Base-by-base conservation (phyloP, 2,888 invertebrate species). In the Opisthograptis luteolata region DNA sequence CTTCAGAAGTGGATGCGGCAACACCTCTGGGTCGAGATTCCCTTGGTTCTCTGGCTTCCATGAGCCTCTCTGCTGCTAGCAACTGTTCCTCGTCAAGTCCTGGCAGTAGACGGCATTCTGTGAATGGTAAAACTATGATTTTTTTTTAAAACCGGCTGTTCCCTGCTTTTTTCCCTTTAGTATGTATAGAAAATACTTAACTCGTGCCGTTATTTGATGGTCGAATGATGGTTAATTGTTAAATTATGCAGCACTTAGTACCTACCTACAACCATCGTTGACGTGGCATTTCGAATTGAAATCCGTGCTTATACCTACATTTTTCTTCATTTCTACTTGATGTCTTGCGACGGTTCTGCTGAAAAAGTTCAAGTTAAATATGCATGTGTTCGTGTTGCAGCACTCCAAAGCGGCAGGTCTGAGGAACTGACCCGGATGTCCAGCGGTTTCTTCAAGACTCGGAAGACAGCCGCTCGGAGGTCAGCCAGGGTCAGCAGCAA, bases 51-150 rank as follows among this genome's bases (percentile, higher is more conserved):
- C 84, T 96, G 13, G 94, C 95, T 73, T 95, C 95, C 0, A 95
- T 95, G 91, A 94, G 94, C 0, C 81, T 95, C 72, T 94, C 95
- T 2, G 95, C 95, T 13, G 93, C 95, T 59, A 96, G 95, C 76
- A 95, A 95, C 72, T 94, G 94, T 58, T 95, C 95, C 0, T 89
- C 89, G 36, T 95, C 95, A 12, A 95, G 96, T 79, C 96, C 96
- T 7, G 92, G 95, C 6, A 94, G 94, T 64, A 91, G 96, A 70
- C 92, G 96, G 64, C 96, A 96, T 87, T 96, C 95, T 51, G 94
- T 95, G 25, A 95, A 95, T 63, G 94, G 95, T 95, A 84, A 92
- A 92, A 81, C 8, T n/a, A n/a, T n/a, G n/a, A n/a, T n/a, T n/a
- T n/a, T n/a, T n/a, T n/a, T n/a, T n/a, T n/a, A n/a, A n/a, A n/a